Evolutionary conservation across 2,113 vertebrate species (phyloP).

Genomic region (Melanerpes formicivorus): DNA sequence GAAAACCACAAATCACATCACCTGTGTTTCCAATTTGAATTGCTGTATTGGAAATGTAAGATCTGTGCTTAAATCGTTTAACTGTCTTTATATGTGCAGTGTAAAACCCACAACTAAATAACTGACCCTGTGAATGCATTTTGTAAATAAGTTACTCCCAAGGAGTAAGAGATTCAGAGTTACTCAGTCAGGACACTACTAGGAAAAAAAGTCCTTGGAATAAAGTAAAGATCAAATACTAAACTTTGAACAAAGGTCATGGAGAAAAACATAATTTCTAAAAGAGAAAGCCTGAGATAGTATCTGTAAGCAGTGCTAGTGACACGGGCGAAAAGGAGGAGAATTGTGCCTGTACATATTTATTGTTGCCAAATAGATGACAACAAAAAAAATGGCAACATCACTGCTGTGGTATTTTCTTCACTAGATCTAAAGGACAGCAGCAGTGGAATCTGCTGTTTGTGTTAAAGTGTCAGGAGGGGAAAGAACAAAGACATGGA

Average conservation of each 20-base stretch:
- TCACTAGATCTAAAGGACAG: slow-evolving; percentile 49
- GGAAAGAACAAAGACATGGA: slow-evolving; percentile 62
- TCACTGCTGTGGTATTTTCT: slow-evolving; percentile 49
- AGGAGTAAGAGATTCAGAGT: not conserved
- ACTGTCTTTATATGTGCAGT: too few relatives aligned
- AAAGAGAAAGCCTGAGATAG: slow-evolving; percentile 28
- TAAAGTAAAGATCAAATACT: slow-evolving; percentile 4
- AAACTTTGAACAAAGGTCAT: not conserved
- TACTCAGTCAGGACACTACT: not conserved
- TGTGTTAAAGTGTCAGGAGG: slow-evolving; percentile 64
- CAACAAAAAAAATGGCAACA: not conserved
- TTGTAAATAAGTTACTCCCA: not conserved
- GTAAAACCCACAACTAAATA: too few relatives aligned
- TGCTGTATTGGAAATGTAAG: too few relatives aligned
- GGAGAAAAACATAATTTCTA: not conserved
- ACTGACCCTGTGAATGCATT: too few relatives aligned
- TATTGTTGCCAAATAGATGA: slow-evolving; percentile 38
- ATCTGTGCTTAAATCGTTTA: too few relatives aligned
- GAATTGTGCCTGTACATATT: not conserved
- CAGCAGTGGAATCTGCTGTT: slow-evolving; percentile 59
- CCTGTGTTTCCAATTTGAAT: too few relatives aligned
- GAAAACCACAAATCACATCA: too few relatives aligned
- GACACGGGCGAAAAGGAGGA: not conserved
- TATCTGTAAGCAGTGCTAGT: not conserved
- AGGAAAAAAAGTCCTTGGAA: not conserved